Base-by-base conservation (phyloP, 2,113 vertebrate species). In the Drymodes brunneopygia region DNA sequence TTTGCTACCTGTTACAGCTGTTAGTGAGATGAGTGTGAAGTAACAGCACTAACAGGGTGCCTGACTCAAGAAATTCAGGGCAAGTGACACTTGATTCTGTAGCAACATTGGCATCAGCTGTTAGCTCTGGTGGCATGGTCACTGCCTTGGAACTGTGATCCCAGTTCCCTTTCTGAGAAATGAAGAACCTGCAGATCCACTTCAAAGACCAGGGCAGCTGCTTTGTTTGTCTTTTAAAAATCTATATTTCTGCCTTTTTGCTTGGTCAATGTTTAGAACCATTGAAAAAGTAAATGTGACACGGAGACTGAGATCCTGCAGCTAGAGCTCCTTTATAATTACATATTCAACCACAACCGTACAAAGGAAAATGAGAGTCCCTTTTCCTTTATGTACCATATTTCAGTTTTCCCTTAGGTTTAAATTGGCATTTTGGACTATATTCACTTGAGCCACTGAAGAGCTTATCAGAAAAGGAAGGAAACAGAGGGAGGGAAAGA, bases 361-460 rank as follows among this genome's bases (percentile, higher is more conserved):
- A 96, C 90, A 97, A 97, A 97, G 87, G 91, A 97, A 97, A 91
- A 97, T 96, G 96, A 97, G 97, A 98, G 92, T 97, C 88, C 81
- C 90, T 94, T 95, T 95, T 96, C 90, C 94, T 97, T 97, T 92
- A 88, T 97, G 92, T 85, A 92, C 70, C 57, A 1, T 94, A 50
- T 96, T 94, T 92, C 95, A 91, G 91, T 97, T 97, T 97, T 94
- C 90, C 54, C 62, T 97, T 94, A 95, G 92, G 96, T 96, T 98
- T 97, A 97, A 97, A 97, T 97, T 98, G 98, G 95, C 95, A 83
- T 97, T 97, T 98, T 94, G 94, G 97, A 69, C 89, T 97, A 35
- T 87, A 86, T 96, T 97, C 94, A 5, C 94, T 90, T 33, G 22
- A 94, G 70, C 91, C 90, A 95, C 96, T 74, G 90, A 97, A 97